Base-by-base conservation (phyloP, 2,113 vertebrate genomes). In the Cyprinodon brontotheroides region DNA sequence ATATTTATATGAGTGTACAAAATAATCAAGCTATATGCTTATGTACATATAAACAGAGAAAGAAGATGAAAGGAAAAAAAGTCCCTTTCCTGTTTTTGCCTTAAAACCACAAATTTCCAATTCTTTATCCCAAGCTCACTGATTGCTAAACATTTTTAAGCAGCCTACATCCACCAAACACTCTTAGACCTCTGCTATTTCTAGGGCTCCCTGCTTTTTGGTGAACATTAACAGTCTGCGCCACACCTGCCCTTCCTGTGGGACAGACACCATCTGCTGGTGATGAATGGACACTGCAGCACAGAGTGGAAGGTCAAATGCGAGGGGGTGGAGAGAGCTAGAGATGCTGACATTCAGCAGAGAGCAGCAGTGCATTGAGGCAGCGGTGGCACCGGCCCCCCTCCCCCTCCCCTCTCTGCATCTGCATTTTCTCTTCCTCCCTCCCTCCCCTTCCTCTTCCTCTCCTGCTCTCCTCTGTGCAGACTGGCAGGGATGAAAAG, bases 341-440 rank as follows among this genome's bases (percentile, higher is more conserved):
- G 87, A 71, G 86, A 79, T 78, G 89, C 86, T 92, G 91, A 92
- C 92, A 92, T 93, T 92, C 89, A 91, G 90, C 87, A 79, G 91
- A 87, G 83, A 89, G 90, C 89, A 90, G 87, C 89, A 74, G 88
- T 87, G 89, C 88, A 89, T 85, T 92, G 81, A 92, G 87, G 90
- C 88, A 92, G 86, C 87, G 74, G 80, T 78, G 82, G 82, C 82
- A 76, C 80, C 79, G 72, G 77, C 75, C 86, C 79, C 78, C 67
- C 67, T 67, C 74, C 57, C 76, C 70, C 65, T 67, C 71, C 62
- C 39, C 57, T 65, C 78, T 53, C 77, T 66, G 47, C 74, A 63
- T 79, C 77, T 61, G 64, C 64, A 66, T 66, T 66, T 66, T 47
- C 20, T 20, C 69, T 85, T 78, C 43, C 36, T 77, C 57, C 65